Percentiles rank a stretch among this genome's conserved stretches.
Conservation (phyloP, 2,797 vertebrate genomes). For the Acanthornis magna region DNA sequence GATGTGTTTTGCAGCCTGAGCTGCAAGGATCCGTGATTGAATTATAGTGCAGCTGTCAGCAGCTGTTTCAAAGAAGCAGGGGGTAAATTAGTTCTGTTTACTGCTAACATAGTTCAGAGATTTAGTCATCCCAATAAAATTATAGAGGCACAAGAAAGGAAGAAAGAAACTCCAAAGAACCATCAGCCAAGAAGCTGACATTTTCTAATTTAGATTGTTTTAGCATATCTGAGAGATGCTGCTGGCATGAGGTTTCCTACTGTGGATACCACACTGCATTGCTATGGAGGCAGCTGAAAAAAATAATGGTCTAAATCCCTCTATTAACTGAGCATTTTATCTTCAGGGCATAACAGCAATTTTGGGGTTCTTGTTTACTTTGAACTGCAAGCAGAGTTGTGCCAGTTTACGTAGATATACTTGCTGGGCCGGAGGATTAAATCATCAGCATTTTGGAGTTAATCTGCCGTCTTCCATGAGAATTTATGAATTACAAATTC, state of each 20-base stretch:
- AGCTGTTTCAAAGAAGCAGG: constrained; percentile 80
- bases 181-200: constrained; percentile 35
- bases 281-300: constrained; percentile 30
- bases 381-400: neutral
- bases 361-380: neutral
- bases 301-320: neutral
- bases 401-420: neutral
- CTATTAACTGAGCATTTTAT: neutral
- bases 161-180: constrained; percentile 59
- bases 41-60: constrained; percentile 80
- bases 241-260: constrained; percentile 24
- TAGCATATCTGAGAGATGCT: constrained; percentile 49
- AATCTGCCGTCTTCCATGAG: neutral
- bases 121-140: constrained; percentile 84
- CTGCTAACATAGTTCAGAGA: constrained; percentile 80
- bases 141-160: constrained; percentile 74
- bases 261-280: constrained; percentile 1
- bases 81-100: constrained; percentile 83
- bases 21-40: constrained; percentile 70
- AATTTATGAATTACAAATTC: neutral
- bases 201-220: constrained; percentile 49
- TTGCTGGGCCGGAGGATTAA: neutral
- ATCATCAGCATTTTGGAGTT: neutral
- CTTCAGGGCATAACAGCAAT: neutral
- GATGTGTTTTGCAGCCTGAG: constrained; percentile 56